These are phyloP conservation scores for Andrena camellia DNA, from an alignment of 2,888 invertebrate species.

Conservation along the genomic window DNA sequence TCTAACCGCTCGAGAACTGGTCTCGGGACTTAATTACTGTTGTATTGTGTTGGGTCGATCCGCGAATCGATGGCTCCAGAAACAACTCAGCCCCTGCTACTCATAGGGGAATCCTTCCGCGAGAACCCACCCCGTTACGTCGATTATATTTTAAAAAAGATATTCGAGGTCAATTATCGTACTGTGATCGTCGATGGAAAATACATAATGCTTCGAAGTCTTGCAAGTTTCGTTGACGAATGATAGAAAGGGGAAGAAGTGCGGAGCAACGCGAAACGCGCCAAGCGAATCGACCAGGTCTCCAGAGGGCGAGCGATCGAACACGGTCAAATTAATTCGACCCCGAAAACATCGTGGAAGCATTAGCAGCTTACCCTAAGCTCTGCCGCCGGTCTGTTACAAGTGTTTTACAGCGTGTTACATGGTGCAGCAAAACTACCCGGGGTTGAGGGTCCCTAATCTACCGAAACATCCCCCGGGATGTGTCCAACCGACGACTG, in stretches of 20 bases:
- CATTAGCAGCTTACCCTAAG: conserved; percentile 82
- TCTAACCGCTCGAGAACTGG: conserved; percentile 40
- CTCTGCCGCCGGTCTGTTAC: conserved; percentile 79
- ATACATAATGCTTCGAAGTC: no score
- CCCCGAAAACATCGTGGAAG: conserved; percentile 82
- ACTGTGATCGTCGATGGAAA: not conserved
- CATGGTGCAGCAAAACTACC: conserved; percentile 76
- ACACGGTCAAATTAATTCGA: conserved; percentile 84
- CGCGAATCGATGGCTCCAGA: conserved; percentile 43
- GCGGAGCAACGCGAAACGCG: conserved; percentile 30
- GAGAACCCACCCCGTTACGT: not conserved
- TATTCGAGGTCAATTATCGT: conserved; percentile 29
- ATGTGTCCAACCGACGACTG: conserved; percentile 73
- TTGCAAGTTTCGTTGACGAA: not conserved
- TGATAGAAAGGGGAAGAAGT: not conserved
- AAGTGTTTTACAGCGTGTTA: conserved; percentile 84
- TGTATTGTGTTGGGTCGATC: conserved; percentile 41
- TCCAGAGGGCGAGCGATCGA: conserved; percentile 77
- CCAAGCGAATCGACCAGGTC: conserved; percentile 60
- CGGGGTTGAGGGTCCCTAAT: conserved; percentile 82
- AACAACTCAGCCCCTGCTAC: conserved; percentile 50
- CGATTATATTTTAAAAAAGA: conserved; percentile 34
- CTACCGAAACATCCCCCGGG: conserved; percentile 84
- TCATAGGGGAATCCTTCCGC: conserved; percentile 29
- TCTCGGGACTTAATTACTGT: conserved; percentile 56